phyloP scores from a whole-genome alignment of 53 echinoderm and acorn worm genomes.

The Echinarachnius parma region DNA sequence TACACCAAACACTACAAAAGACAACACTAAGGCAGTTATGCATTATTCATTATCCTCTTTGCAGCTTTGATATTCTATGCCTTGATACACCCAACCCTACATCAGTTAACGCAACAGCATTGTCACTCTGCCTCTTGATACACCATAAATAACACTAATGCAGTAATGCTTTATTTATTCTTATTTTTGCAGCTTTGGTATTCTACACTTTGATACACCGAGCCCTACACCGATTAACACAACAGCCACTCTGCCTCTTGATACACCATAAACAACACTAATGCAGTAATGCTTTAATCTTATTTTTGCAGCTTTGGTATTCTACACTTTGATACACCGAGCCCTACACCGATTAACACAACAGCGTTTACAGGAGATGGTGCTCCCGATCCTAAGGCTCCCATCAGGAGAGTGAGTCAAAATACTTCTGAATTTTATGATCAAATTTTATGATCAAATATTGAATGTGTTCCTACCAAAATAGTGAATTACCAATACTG shows the following conservation, averaged over 20 bases:
- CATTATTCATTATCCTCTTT: no score
- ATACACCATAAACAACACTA: no score
- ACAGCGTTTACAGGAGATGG: constrained; percentile 65
- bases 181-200: constrained; percentile 69
- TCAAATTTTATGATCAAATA: no score
- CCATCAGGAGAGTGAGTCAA: constrained; percentile 70
- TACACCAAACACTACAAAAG: no score
- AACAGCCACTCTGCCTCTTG: no score
- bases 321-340: constrained; percentile 89
- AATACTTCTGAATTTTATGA: background rate
- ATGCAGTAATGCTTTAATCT: background rate
- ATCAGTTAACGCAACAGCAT: constrained; percentile 51
- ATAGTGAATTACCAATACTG: no score
- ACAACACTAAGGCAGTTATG: no score
- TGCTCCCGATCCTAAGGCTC: constrained; percentile 71
- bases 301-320: constrained; percentile 75
- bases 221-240: constrained; percentile 59
- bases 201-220: constrained; percentile 90
- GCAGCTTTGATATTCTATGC: constrained; percentile 96
- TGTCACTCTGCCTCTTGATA: no score
- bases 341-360: constrained; percentile 54
- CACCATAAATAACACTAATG: no score
- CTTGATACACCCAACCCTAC: constrained; percentile 80
- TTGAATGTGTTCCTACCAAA: no score
- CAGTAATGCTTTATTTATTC: background rate